These are phyloP conservation scores for Mormyrus lacerda DNA, from an alignment of 2,113 vertebrate species.

Conservation along the genomic window DNA sequence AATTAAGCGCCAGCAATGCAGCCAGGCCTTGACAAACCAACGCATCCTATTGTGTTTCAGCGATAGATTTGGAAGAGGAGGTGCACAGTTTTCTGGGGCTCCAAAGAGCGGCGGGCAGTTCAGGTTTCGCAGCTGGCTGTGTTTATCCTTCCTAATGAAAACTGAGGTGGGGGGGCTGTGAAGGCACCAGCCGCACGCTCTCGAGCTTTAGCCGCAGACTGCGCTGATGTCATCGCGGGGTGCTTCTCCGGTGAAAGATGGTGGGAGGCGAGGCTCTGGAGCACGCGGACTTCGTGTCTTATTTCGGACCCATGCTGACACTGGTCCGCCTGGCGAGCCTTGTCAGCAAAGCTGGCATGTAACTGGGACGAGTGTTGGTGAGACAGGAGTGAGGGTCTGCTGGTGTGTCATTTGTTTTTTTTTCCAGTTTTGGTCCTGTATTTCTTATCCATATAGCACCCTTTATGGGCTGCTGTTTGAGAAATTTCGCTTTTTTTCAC, in stretches of 20 bases:
- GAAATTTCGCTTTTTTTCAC: not conserved
- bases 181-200: not conserved
- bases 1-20: conserved; percentile 61
- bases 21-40: conserved; percentile 33
- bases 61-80: conserved; percentile 32
- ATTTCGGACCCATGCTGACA: conserved; percentile 20
- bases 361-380: not conserved
- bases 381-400: not conserved
- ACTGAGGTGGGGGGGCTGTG: not conserved
- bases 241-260: conserved; percentile 7
- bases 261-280: not conserved
- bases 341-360: conserved; percentile 2
- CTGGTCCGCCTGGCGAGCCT: not conserved
- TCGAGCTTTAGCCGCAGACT: conserved; percentile 8
- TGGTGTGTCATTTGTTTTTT: not conserved
- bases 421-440: not conserved
- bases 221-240: conserved; percentile 11
- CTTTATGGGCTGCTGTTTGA: not conserved
- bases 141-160: conserved; percentile 18
- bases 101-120: conserved; percentile 22
- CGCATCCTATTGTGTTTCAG: conserved; percentile 64
- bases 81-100: conserved; percentile 18
- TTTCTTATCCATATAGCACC: not conserved
- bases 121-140: conserved; percentile 29
- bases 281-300: not conserved